These are phyloP conservation scores for Pachypeltis micranthus DNA, from an alignment of 1,140 invertebrate genomes.

Conservation along the genomic window DNA sequence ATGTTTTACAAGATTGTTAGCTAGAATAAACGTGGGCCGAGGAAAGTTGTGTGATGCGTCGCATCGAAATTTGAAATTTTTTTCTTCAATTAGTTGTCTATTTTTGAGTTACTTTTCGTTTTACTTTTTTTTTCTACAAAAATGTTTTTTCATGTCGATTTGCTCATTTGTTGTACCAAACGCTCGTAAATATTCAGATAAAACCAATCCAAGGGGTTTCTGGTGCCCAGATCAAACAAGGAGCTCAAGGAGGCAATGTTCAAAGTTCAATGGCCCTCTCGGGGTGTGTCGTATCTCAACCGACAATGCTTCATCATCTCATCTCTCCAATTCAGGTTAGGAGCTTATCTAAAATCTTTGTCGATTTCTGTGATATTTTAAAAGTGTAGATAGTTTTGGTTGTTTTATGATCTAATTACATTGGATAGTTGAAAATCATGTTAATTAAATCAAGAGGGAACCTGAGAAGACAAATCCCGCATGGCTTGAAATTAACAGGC, in stretches of 20 bases:
- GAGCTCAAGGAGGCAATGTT: neutral
- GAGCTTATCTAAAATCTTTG: no score
- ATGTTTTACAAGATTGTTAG: no score
- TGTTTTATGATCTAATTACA: no score
- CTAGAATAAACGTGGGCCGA: no score
- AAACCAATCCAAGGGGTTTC: constrained; percentile 12
- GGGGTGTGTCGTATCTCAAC: constrained; percentile 10
- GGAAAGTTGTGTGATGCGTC: no score
- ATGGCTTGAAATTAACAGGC: no score
- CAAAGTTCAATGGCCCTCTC: neutral
- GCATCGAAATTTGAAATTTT: neutral
- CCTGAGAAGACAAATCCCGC: no score
- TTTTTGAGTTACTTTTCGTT: neutral
- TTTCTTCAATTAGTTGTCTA: neutral
- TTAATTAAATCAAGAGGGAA: no score
- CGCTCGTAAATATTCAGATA: constrained; percentile 5
- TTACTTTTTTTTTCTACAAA: neutral
- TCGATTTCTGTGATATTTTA: no score
- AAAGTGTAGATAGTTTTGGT: no score
- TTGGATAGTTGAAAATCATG: no score
- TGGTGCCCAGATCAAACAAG: constrained; percentile 4
- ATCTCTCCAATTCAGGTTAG: constrained; percentile 17
- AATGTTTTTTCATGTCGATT: neutral
- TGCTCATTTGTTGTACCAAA: neutral
- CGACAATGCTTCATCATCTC: constrained; percentile 14